Conservation (phyloP, 2,113 vertebrate genomes). For the Dolichallabes microphthalmus region DNA sequence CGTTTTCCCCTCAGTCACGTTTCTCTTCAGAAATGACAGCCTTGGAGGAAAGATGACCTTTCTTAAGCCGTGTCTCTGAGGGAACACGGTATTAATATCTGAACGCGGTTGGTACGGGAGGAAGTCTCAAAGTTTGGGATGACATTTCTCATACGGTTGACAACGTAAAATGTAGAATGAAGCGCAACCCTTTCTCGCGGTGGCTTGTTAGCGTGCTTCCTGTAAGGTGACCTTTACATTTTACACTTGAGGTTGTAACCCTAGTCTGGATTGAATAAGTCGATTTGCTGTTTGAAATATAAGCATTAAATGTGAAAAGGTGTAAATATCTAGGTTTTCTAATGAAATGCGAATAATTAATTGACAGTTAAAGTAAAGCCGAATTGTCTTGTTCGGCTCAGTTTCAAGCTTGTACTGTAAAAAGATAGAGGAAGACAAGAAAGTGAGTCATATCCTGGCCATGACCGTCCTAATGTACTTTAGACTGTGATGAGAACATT, state of each 20-base stretch:
- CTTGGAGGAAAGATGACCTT: slow-evolving; percentile 8
- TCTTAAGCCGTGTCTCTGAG: background rate
- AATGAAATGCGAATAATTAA: background rate
- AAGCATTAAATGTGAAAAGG: background rate
- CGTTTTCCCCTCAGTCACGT: slow-evolving; percentile 14
- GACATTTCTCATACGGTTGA: background rate
- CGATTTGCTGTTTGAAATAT: background rate
- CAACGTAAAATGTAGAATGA: background rate
- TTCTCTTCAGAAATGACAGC: background rate
- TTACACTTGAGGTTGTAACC: background rate
- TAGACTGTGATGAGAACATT: background rate
- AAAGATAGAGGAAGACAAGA: background rate
- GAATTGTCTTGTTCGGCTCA: background rate
- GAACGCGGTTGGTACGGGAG: background rate
- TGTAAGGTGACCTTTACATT: slow-evolving; percentile 6
- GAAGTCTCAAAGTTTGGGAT: background rate
- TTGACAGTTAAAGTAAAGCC: too few relatives aligned
- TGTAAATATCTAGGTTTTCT: background rate
- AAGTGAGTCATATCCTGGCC: background rate
- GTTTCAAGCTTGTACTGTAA: background rate
- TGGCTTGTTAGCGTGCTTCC: background rate
- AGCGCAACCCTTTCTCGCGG: background rate
- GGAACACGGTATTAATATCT: background rate
- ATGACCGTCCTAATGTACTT: background rate
- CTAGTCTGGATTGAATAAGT: too few relatives aligned